Evolutionary conservation across 2,888 invertebrate genomes (phyloP), one percentile per base, ranked within the genome.

Genomic region (Parnassius mnemosyne): DNA sequence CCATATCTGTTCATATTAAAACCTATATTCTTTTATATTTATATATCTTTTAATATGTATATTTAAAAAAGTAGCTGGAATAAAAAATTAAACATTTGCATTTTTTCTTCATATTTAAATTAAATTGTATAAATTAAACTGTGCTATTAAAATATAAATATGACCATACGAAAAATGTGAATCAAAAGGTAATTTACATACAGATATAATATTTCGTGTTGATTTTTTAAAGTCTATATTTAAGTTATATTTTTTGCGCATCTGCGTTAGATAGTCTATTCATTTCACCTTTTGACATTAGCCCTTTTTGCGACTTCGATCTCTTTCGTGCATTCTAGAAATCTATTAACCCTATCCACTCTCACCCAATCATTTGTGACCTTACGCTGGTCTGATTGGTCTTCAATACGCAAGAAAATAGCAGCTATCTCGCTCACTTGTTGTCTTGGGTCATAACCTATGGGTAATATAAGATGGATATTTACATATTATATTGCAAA

Each of bases 221-320:
- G 7, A 20, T 20, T 20, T 34, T 34, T 34, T 34, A 34, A 7
- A 34, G 7, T 34, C 34, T 34, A 5, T 7, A 34, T 34, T 5
- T 20, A 20, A 20, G 20, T 20, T 20, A 20, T 2, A 20, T 20
- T 20, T 20, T 9, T 55, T 49, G 41, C 68, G 47, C 55, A 42
- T 68, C 66, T 69, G 53, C 41, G 1, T 62, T 43, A 60, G 51
- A 3, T 77, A 78, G 25, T 84, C 84, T 82, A 69, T 83, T 77
- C 65, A 72, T 74, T 76, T 78, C 77, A 74, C 72, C 76, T 76
- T 71, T 71, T 71, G 73, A 71, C 73, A 77, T 77, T 71, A 73
- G 72, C 74, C 75, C 69, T 77, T 79, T 81, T 82, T 71, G 78
- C 77, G 68, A 71, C 63, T 53, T 66, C 63, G 64, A 62, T 66